Conservation (phyloP, 2,888 invertebrate genomes). For the Pimpla rufipes region DNA sequence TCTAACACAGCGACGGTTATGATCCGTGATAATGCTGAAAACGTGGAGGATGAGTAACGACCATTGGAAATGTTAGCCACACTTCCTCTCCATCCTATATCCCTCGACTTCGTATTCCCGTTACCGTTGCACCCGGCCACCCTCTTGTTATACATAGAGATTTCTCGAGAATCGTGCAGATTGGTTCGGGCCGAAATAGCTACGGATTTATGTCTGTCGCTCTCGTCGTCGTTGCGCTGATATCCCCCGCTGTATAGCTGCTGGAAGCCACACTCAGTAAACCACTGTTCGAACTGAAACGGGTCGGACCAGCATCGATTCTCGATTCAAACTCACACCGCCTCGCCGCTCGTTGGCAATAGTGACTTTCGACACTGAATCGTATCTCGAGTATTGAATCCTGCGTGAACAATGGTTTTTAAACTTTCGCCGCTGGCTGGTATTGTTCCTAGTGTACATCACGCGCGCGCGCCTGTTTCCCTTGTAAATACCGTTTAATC, state of each 20-base stretch:
- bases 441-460: not conserved
- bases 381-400: constrained; percentile 29
- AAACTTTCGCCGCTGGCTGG: constrained; percentile 1
- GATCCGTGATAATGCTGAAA: constrained; percentile 63
- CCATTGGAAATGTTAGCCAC: constrained; percentile 47
- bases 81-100: constrained; percentile 29
- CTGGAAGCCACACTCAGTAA: constrained; percentile 31
- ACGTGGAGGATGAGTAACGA: constrained; percentile 54
- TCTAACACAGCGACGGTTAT: constrained; percentile 58
- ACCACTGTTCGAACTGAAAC: constrained; percentile 35
- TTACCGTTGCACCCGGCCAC: not conserved
- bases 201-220: constrained; percentile 58
- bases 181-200: constrained; percentile 58
- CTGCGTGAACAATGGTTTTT: constrained; percentile 32
- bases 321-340: constrained; percentile 41
- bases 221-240: constrained; percentile 44
- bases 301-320: constrained; percentile 40
- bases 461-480: not conserved
- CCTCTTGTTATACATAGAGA: constrained; percentile 24
- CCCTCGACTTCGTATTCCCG: not conserved
- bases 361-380: constrained; percentile 14
- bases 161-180: constrained; percentile 57
- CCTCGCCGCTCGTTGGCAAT: not conserved
- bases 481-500: constrained; percentile 33
- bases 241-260: constrained; percentile 30